A percentile compares a stretch with the other conserved stretches of the same genome.
These are phyloP conservation scores for Zaprionus camerounensis DNA, from an alignment of 1,140 invertebrate species.

Conservation along the genomic window DNA sequence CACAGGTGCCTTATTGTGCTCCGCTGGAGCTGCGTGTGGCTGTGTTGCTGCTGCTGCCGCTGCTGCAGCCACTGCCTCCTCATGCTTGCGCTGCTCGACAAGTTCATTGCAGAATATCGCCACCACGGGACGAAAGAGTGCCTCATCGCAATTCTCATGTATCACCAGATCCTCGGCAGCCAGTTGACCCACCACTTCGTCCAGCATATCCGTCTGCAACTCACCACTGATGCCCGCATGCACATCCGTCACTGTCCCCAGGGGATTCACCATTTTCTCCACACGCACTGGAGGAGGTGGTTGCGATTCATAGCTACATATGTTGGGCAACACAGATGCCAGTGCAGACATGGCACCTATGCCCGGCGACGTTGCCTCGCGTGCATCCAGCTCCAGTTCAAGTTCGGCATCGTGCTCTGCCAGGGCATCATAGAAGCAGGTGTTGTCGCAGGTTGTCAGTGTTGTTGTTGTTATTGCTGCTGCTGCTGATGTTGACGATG, in stretches of 20 bases:
- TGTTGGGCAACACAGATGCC: constrained; percentile 72
- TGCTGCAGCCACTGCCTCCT: constrained; percentile 24
- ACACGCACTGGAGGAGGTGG: constrained; percentile 32
- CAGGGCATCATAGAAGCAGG: constrained; percentile 76
- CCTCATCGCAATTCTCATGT: constrained; percentile 87
- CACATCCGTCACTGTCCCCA: constrained; percentile 87
- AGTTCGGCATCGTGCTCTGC: constrained; percentile 66
- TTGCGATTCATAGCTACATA: constrained; percentile 61
- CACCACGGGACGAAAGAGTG: constrained; percentile 87
- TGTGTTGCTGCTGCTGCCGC: constrained; percentile 10
- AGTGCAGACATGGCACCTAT: constrained; percentile 12
- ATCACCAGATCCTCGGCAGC: constrained; percentile 85
- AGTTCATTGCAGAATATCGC: constrained; percentile 82
- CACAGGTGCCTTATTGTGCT: constrained; percentile 62
- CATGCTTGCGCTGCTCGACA: constrained; percentile 45
- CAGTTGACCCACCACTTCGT: constrained; percentile 80
- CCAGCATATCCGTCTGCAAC: constrained; percentile 85
- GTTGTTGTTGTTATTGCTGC: constrained; percentile 4
- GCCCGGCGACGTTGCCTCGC: not conserved
- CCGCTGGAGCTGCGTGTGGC: not conserved
- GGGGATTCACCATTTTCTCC: constrained; percentile 88
- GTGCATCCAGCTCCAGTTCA: constrained; percentile 19
- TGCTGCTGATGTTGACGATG: not conserved
- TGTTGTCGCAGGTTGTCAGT: constrained; percentile 62
- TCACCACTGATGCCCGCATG: constrained; percentile 84